Evolutionary conservation across 2,888 invertebrate species (phyloP).

Genomic region (Onthophagus sagittarius): DNA sequence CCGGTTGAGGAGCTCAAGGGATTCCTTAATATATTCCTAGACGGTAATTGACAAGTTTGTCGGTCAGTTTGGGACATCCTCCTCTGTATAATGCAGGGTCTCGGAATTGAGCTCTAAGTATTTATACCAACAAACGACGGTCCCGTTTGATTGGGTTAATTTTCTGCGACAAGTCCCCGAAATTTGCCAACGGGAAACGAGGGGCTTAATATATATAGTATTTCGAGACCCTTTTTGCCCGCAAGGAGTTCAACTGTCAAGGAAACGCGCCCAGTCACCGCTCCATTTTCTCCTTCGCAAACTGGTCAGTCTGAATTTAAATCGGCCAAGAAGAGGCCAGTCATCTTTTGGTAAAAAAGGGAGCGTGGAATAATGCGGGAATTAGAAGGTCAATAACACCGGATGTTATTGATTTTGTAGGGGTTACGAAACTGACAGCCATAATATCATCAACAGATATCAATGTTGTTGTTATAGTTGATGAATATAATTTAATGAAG

Average conservation of each 20-base stretch:
- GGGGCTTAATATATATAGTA: background rate
- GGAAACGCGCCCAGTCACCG: background rate
- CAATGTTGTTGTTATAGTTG: no score
- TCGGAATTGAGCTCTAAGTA: background rate
- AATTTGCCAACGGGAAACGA: background rate
- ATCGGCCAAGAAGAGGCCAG: background rate
- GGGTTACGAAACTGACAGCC: no score
- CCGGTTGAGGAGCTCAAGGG: background rate
- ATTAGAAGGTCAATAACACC: background rate
- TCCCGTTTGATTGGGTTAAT: background rate
- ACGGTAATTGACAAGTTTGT: slow-evolving; percentile 9
- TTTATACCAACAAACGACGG: slow-evolving; percentile 11
- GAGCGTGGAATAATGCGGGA: background rate
- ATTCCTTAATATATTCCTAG: slow-evolving; percentile 2
- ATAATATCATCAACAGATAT: no score
- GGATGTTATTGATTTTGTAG: background rate
- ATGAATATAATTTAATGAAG: no score
- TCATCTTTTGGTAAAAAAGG: background rate
- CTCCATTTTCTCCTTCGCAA: background rate
- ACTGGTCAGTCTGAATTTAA: background rate
- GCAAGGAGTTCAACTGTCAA: background rate
- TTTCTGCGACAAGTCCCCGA: background rate
- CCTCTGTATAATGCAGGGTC: background rate
- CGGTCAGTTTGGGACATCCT: background rate
- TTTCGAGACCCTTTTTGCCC: background rate